These are phyloP conservation scores for Sceliomorpha sp. DNA, from an alignment of 2,888 invertebrate genomes.

Conservation along the genomic window DNA sequence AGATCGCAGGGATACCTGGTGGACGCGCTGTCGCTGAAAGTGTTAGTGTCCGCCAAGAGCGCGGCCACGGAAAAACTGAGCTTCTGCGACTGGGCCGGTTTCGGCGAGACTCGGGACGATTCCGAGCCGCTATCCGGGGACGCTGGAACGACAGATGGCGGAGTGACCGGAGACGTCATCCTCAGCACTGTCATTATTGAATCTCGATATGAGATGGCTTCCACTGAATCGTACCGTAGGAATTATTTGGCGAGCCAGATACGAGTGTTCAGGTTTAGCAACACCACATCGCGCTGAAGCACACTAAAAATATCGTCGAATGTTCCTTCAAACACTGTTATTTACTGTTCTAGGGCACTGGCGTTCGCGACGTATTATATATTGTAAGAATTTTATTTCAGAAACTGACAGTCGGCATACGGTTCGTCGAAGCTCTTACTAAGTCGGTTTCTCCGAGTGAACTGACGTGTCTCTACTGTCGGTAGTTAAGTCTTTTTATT, in stretches of 20 bases:
- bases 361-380: too few species aligned
- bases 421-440: slow-evolving; percentile 60
- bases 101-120: slow-evolving; percentile 36
- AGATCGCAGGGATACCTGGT: slow-evolving; percentile 45
- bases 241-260: too few species aligned
- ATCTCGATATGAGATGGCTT: too few species aligned
- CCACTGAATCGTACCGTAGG: not conserved
- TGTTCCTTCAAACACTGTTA: too few species aligned
- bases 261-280: not conserved
- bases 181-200: slow-evolving; percentile 77
- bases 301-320: not conserved
- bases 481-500: slow-evolving; percentile 68
- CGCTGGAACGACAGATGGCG: slow-evolving; percentile 72
- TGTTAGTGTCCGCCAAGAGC: slow-evolving; percentile 82
- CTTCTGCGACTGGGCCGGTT: slow-evolving; percentile 72
- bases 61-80: slow-evolving; percentile 84
- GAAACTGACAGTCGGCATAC: slow-evolving; percentile 1
- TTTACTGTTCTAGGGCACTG: too few species aligned
- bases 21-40: slow-evolving; percentile 16
- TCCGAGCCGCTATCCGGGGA: slow-evolving; percentile 61
- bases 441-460: slow-evolving; percentile 75
- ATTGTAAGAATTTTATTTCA: slow-evolving; percentile 8
- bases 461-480: slow-evolving; percentile 72
- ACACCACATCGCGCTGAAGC: not conserved
- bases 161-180: slow-evolving; percentile 76